Base-by-base conservation (phyloP, 37 sponge, comb jelly and placozoan species). In the Halisarca cf. caerulea region DNA sequence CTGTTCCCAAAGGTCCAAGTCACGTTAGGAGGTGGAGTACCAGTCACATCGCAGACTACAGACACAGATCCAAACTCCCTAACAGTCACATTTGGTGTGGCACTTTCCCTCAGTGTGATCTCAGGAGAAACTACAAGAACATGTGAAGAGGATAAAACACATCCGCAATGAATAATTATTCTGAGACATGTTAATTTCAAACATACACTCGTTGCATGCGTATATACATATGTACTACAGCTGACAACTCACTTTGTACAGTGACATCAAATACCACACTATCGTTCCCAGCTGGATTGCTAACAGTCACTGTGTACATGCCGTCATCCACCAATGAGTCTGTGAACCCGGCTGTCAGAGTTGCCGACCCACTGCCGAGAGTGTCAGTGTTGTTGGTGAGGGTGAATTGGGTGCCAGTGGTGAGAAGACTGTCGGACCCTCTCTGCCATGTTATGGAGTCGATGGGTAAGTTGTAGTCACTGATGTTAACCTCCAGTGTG, bases 1-100 rank as follows among this genome's bases (percentile, higher is more conserved):
- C 1, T 3, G 2, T 2, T 41, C 15, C 45, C 77, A 15, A 43
- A 39, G 77, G 42, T 80, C 90, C 89, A 90, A 15, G 57, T 41
- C 32, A 90, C 62, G 43, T 59, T 64, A 18, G 87, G 86, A 24
- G 78, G 68, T 28, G 90, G 90, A 36, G 79, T 43, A 55, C 90
- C 87, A 45, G 58, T 40, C 32, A 83, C 86, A 15, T 73, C 54
- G 43, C 90, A 90, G 17, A 38, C 44, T 20, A 90, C 45, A n/a
- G n/a, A 38, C 43, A 57, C 71, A 17, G 40, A n/a, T 9, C 59
- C 27, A n/a, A 57, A 36, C 53, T 82, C 86, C 15, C 30, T 30
- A n/a, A 62, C 64, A 47, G 51, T 47, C 9, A 47, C 51, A 47
- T 47, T 47, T 47, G 51, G 51, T 47, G 51, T 47, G 51, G 6